A percentile compares a stretch with the other conserved stretches of the same genome.
phyloP scores from a whole-genome alignment of 2,888 invertebrate species.

The Lycaena phlaeas region DNA sequence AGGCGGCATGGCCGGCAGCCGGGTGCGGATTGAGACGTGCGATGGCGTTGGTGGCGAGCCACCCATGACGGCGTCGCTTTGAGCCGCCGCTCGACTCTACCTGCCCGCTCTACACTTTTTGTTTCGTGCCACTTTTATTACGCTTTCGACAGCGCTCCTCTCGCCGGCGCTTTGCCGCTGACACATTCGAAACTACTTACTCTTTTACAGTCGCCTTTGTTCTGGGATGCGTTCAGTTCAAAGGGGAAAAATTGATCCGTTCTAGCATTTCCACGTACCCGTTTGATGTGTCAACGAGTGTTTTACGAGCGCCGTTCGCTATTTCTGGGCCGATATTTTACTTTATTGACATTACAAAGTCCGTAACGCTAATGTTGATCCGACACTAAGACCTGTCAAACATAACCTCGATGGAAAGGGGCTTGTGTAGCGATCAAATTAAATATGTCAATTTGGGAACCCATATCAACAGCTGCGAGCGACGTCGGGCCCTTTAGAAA shows the following conservation, averaged over 20 bases:
- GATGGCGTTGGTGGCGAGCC: constrained; percentile 70
- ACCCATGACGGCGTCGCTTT: constrained; percentile 69
- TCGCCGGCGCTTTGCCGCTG: constrained; percentile 51
- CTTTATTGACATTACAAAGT: constrained; percentile 56
- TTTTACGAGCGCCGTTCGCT: constrained; percentile 18
- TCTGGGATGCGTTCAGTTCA: constrained; percentile 46
- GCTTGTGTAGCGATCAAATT: constrained; percentile 70
- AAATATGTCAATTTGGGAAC: constrained; percentile 73
- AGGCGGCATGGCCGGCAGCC: constrained; percentile 65
- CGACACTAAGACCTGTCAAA: constrained; percentile 71
- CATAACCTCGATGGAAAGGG: too few relatives aligned
- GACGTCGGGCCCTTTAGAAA: constrained; percentile 70
- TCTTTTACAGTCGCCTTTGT: constrained; percentile 59
- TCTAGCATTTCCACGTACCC: constrained; percentile 37
- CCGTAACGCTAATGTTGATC: constrained; percentile 64
- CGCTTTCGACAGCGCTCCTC: constrained; percentile 51
- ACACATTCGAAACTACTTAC: constrained; percentile 63
- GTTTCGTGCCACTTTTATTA: constrained; percentile 67
- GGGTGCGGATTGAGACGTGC: constrained; percentile 73
- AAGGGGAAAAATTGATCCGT: constrained; percentile 59
- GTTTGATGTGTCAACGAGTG: constrained; percentile 53
- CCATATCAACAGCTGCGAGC: constrained; percentile 72
- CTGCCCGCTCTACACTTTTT: constrained; percentile 48
- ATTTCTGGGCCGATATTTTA: constrained; percentile 22
- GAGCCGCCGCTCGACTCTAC: constrained; percentile 49